Base-by-base conservation (phyloP, 2,113 vertebrate genomes). In the Erythrocebus patas region DNA sequence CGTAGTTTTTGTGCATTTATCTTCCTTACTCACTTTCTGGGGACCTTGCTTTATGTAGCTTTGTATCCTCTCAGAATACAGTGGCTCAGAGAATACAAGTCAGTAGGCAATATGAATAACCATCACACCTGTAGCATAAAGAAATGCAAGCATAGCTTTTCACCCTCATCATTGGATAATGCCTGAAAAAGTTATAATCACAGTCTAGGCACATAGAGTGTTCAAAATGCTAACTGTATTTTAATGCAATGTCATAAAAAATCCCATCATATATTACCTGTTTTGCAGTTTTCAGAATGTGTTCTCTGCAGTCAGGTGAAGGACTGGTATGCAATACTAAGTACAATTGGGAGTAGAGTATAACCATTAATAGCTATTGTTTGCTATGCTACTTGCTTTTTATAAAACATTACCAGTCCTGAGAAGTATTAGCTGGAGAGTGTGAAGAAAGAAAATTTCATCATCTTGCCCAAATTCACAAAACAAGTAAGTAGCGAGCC, bases 381-480 rank as follows among this genome's bases (percentile, higher is more conserved):
- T 97, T 82, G 35, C 7, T 86, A 78, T 5, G 9, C 35, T 84
- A 85, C 78, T 90, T 73, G 32, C 10, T 96, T 8, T 83, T 93
- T 76, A 48, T 50, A 79, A 52, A 82, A 48, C 38, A 43, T 68
- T 75, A 90, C 87, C 17, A 87, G 30, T 96, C 18, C 16, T 66
- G 76, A 78, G 25, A 78, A 22, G 25, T 50, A 89, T 78, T 93
- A 89, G 52, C 43, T 88, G 16, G n/a, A 84, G 90, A 94, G 55
- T n/a, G 40, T 95, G 52, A 89, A 78, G 87, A 79, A 70, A 94
- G 68, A 59, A 48, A 30, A 66, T 80, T 96, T 94, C 80, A 95
- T 88, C 84, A 57, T 30, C 38, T 80, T 91, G 35, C 27, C 66
- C 40, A 95, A 96, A 97, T 82, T 90, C 89, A 91, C 27, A 91